Evolutionary conservation across 2,113 vertebrate genomes (phyloP).

Genomic region (Eleginops maclovinus): DNA sequence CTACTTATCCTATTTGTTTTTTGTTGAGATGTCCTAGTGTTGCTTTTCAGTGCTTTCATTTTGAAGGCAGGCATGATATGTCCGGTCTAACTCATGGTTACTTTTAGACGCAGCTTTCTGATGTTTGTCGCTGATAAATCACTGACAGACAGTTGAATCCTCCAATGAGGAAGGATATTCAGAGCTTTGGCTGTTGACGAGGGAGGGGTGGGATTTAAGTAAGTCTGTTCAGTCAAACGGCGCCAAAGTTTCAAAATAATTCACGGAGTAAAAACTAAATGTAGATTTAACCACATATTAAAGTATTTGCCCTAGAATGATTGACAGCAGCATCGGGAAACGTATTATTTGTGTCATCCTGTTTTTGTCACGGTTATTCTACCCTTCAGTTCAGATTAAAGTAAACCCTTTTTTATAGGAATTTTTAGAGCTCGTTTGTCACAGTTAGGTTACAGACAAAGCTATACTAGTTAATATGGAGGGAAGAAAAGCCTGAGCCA

Average conservation of each 20-base stretch:
- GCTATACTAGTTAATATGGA: background rate
- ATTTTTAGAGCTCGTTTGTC: background rate
- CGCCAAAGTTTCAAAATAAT: conserved; percentile 47
- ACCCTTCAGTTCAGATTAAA: background rate
- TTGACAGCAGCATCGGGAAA: background rate
- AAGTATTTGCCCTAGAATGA: background rate
- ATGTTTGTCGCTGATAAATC: background rate
- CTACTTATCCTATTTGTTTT: too few relatives aligned
- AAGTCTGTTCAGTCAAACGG: conserved; percentile 40
- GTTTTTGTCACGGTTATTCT: background rate
- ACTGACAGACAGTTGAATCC: conserved; percentile 42
- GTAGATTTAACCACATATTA: background rate
- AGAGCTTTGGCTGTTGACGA: background rate
- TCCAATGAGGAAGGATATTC: conserved; percentile 45
- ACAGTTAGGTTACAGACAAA: background rate
- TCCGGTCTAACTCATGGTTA: background rate
- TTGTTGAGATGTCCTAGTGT: too few relatives aligned
- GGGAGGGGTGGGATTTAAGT: conserved; percentile 21
- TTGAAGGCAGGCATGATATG: conserved; percentile 9
- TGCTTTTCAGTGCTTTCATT: conserved; percentile 30
- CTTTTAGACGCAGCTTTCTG: background rate
- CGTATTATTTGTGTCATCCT: background rate
- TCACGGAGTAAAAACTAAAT: background rate
- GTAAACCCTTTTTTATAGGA: background rate
- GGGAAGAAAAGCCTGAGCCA: background rate